Conservation (phyloP, 2,113 vertebrate species). For the Pteronura brasiliensis region DNA sequence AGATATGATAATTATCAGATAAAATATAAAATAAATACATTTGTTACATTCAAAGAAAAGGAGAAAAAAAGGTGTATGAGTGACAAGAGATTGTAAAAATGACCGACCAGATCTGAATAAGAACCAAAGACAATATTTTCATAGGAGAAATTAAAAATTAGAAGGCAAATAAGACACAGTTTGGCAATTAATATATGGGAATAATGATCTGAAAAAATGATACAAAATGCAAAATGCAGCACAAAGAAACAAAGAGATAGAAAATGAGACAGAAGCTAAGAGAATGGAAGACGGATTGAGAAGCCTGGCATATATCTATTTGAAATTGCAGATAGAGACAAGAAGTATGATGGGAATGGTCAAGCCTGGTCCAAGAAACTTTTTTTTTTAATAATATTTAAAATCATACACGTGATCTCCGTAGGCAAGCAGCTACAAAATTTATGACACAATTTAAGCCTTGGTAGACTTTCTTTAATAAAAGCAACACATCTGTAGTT, state of each 20-base stretch:
- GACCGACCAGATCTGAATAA: background rate
- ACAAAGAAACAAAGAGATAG: background rate
- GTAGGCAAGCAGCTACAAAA: conserved; percentile 19
- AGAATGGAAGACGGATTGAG: background rate
- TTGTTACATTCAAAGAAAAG: background rate
- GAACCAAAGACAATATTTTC: background rate
- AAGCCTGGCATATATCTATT: background rate
- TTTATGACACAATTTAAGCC: conserved; percentile 59
- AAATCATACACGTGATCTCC: background rate
- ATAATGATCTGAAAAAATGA: background rate
- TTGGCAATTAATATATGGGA: background rate
- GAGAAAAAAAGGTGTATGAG: background rate
- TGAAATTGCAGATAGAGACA: background rate
- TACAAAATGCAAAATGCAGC: background rate
- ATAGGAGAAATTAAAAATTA: background rate
- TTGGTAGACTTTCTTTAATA: conserved; percentile 75
- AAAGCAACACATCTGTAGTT: conserved; percentile 70
- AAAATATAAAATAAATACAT: background rate
- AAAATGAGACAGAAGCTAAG: background rate
- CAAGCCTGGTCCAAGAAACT: background rate
- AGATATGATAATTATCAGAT: background rate
- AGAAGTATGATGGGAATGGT: background rate
- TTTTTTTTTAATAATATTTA: background rate
- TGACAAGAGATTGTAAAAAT: background rate
- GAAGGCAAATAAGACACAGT: background rate